Evolutionary conservation across 2,888 invertebrate genomes (phyloP), one percentile per base, ranked within the genome.

Genomic region (Drosophila greeni): DNA sequence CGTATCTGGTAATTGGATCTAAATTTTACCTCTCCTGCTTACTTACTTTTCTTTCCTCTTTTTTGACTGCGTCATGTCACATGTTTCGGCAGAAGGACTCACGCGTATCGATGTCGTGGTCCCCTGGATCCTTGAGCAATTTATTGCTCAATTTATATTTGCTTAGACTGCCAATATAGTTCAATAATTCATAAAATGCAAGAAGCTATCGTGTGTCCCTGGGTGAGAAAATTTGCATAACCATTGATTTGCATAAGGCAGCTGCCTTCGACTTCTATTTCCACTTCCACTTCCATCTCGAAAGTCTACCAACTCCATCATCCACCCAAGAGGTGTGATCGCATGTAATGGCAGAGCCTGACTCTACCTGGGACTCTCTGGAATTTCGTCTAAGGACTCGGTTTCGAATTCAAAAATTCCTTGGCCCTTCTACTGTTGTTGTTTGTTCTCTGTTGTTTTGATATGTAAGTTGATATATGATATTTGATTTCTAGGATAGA

Each of bases 401-500:
- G 18, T 8, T 20, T 31, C 43, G 0, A 7, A 31, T 40, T 23
- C 56, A n/a, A n/a, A n/a, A n/a, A n/a, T n/a, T n/a, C n/a, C 51
- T 36, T 16, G 5, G 23, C 42, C 73, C 69, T 70, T 64, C 75
- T n/a, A n/a, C n/a, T 82, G 81, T 80, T 82, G 53, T 61, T 71
- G 72, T 71, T 77, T 72, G 43, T 70, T 66, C 45, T 53, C 73
- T 61, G 60, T 71, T 80, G 80, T 81, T 81, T 66, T 81, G 81
- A 81, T 81, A 70, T 83, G 82, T 81, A 83, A 81, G 84, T 81
- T 81, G 81, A 81, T 81, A 81, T 81, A 83, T 81, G 81, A 83
- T 81, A 81, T 81, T 83, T 83, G 81, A 83, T 81, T 83, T 76
- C 24, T 75, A 73, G 74, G 70, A n/a, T n/a, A n/a, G n/a, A n/a